These are phyloP conservation scores for Manis crassicaudata DNA, from an alignment of 2,797 vertebrate genomes.

Conservation along the genomic window DNA sequence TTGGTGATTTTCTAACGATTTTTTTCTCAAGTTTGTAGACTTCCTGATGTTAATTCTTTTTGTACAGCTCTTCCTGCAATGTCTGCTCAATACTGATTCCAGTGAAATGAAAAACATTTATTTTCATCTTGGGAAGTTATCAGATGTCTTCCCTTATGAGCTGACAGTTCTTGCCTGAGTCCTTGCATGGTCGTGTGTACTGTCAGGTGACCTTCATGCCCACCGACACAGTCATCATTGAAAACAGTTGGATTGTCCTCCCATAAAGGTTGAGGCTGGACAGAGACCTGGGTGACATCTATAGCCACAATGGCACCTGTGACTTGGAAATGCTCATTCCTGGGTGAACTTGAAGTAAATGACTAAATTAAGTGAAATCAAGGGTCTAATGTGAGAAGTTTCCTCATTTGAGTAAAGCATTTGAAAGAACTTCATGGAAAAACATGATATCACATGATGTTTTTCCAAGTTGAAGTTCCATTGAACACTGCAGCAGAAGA, in stretches of 20 bases:
- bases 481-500: background rate
- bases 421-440: conserved; percentile 9
- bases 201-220: background rate
- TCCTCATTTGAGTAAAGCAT: background rate
- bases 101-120: conserved; percentile 53
- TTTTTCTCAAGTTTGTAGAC: conserved; percentile 35
- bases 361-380: conserved; percentile 29
- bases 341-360: conserved; percentile 1
- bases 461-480: conserved; percentile 25
- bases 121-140: conserved; percentile 60
- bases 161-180: conserved; percentile 25
- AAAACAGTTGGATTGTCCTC: conserved; percentile 15
- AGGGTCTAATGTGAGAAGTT: conserved; percentile 24
- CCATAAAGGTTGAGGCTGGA: background rate
- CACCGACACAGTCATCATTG: background rate
- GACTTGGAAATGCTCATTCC: background rate
- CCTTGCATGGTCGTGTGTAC: background rate
- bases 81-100: background rate
- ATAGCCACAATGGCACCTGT: background rate
- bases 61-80: background rate
- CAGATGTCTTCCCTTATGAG: background rate
- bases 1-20: conserved; percentile 20
- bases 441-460: background rate
- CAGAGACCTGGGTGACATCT: background rate
- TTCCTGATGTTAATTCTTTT: conserved; percentile 26